A percentile compares a stretch with the other conserved stretches of the same genome.
phyloP scores from a whole-genome alignment of 1,140 invertebrate species.

The Megalopta genalis region DNA sequence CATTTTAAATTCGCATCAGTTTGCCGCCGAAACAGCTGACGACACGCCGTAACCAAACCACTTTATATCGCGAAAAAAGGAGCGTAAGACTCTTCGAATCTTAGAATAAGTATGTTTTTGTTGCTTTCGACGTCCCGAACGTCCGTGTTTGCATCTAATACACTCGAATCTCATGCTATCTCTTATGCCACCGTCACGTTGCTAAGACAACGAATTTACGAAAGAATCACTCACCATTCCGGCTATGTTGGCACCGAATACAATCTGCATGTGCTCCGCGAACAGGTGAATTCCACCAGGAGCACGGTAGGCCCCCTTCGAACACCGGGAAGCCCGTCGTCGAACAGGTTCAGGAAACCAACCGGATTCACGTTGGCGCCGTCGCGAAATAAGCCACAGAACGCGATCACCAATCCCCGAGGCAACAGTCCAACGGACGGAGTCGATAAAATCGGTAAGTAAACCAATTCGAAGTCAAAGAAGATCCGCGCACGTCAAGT shows the following conservation, averaged over 20 bases:
- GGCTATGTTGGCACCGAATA: conserved; percentile 3
- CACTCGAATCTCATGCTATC: too few species aligned
- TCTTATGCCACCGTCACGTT: neutral
- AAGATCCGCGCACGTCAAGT: neutral
- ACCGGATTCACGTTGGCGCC: conserved; percentile 5
- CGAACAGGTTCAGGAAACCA: conserved; percentile 48
- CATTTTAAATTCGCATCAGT: neutral
- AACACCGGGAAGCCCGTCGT: conserved; percentile 27
- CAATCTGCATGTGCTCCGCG: conserved; percentile 30
- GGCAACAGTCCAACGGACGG: conserved; percentile 22
- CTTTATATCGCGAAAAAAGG: neutral
- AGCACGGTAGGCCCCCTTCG: conserved; percentile 14
- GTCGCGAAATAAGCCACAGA: conserved; percentile 35
- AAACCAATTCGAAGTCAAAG: neutral
- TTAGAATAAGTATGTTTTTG: neutral
- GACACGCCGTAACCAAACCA: neutral
- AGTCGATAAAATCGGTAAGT: conserved; percentile 43
- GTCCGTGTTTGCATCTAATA: too few species aligned
- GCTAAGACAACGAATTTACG: neutral
- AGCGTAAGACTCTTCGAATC: neutral
- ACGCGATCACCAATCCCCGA: conserved; percentile 17
- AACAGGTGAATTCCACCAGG: conserved; percentile 51
- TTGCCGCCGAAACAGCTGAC: neutral
- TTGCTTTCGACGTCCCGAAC: neutral
- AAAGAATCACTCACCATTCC: conserved; percentile 1